phyloP scores from a whole-genome alignment of 2,797 vertebrate genomes.

The Morus bassanus region DNA sequence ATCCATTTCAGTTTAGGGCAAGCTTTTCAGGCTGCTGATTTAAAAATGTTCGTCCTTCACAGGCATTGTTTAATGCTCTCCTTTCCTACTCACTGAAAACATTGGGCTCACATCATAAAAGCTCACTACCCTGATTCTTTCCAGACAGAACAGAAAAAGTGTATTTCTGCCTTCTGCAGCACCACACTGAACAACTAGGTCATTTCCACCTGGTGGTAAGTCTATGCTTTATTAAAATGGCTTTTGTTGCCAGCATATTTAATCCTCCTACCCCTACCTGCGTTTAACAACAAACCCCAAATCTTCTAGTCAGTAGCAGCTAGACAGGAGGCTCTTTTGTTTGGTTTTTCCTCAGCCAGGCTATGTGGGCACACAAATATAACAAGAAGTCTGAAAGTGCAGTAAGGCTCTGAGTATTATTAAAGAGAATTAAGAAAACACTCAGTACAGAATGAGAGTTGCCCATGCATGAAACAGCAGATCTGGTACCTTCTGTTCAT shows the following conservation, averaged over 20 bases:
- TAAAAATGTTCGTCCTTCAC: not conserved
- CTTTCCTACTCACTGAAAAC: not conserved
- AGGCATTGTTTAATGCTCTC: not conserved
- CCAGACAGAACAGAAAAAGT: not conserved
- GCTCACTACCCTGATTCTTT: not conserved
- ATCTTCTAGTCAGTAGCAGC: not conserved
- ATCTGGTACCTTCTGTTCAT: not conserved
- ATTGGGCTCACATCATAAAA: not conserved
- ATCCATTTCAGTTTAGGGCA: not conserved
- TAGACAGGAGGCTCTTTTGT: not conserved
- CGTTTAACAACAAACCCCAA: not conserved
- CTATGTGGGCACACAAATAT: rapidly evolving
- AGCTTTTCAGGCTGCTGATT: not conserved
- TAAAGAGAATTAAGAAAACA: not conserved
- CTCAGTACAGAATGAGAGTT: not conserved
- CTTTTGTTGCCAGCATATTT: not conserved
- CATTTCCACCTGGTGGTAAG: not conserved
- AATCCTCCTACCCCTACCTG: not conserved
- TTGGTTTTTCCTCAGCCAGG: not conserved
- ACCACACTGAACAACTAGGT: not conserved
- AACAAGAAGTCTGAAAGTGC: not conserved
- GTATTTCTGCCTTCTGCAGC: not conserved
- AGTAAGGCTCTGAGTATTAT: not conserved
- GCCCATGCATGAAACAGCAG: rapidly evolving
- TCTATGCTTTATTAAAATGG: not conserved